Conservation (phyloP, 23 tunicate genomes). For the Ascidia mentula region DNA sequence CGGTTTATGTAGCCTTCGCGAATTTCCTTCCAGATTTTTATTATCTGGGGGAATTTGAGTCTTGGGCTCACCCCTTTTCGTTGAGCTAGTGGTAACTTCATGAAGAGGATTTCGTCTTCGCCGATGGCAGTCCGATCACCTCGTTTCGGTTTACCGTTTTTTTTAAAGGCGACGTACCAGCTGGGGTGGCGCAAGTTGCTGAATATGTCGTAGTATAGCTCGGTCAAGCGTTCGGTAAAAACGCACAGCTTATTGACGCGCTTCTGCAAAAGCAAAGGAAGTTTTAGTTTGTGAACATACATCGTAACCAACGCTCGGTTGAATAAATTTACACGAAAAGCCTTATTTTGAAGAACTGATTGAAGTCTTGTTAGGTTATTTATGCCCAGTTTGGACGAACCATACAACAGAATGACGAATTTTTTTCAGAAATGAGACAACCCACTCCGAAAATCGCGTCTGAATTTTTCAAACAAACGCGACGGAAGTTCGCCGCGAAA, state of each 20-base stretch:
- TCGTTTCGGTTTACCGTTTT: conserved; percentile 16
- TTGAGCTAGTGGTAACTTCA: not conserved
- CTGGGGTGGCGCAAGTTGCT: not conserved
- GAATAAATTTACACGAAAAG: no score
- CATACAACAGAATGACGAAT: no score
- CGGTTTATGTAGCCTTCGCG: not conserved
- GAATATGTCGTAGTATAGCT: not conserved
- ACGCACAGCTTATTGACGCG: not conserved
- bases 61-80: not conserved
- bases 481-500: no score
- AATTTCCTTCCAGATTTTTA: not conserved
- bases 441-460: no score
- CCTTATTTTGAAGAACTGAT: no score
- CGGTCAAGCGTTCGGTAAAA: not conserved
- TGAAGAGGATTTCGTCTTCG: not conserved
- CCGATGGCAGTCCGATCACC: not conserved
- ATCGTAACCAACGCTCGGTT: no score
- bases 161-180: conserved; percentile 4
- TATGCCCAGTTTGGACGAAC: no score
- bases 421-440: not conserved
- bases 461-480: no score
- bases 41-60: not conserved
- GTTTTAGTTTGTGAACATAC: no score
- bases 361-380: no score
- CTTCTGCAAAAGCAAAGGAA: not conserved